phyloP scores from a whole-genome alignment of 2,797 vertebrate genomes.

The Pangasius mekongensis region DNA sequence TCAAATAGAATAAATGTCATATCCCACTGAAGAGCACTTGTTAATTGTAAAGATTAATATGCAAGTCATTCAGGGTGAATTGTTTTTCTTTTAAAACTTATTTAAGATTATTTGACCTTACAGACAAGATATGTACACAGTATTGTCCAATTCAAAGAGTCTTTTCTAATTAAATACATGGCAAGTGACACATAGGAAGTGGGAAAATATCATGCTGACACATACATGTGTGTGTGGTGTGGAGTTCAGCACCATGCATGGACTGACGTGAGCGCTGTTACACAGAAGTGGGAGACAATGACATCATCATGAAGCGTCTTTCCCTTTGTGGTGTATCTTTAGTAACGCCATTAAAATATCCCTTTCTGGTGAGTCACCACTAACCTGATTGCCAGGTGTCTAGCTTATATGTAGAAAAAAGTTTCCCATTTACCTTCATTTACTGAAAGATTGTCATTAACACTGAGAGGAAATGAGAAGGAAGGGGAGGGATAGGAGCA shows the following conservation, averaged over 20 bases:
- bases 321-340: neutral
- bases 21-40: neutral
- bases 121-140: neutral
- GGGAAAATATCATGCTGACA: neutral
- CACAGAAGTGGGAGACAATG: neutral
- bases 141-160: neutral
- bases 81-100: neutral
- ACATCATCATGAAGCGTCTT: neutral
- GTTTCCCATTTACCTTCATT: neutral
- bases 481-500: neutral
- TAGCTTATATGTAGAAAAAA: neutral
- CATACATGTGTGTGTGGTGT: neutral
- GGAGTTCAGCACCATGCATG: neutral
- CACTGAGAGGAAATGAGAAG: neutral
- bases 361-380: conserved; percentile 22
- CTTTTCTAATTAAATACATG: neutral
- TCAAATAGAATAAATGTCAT: neutral
- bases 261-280: neutral
- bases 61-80: neutral
- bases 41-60: neutral
- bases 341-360: neutral
- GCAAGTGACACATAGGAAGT: conserved; percentile 5
- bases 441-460: neutral
- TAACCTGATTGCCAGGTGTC: neutral
- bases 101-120: neutral